A percentile compares a stretch with the other conserved stretches of the same genome.
These are phyloP conservation scores for Portunus trituberculatus DNA, from an alignment of 1,140 invertebrate genomes.

Conservation along the genomic window DNA sequence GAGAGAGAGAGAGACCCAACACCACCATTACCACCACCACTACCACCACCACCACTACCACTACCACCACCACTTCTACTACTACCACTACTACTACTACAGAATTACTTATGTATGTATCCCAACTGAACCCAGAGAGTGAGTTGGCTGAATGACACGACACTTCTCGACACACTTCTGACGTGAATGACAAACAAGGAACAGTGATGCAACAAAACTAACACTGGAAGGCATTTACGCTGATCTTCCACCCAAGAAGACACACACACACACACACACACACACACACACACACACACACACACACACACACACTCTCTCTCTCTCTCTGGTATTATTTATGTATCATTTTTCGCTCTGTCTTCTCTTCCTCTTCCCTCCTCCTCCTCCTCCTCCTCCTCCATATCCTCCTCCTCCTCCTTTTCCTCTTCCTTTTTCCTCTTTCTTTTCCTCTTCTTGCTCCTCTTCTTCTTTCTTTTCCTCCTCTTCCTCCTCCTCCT, in stretches of 20 bases:
- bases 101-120: too few relatives aligned
- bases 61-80: neutral
- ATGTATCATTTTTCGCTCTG: too few relatives aligned
- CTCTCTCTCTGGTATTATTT: too few relatives aligned
- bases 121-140: neutral
- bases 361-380: too few relatives aligned
- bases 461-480: too few relatives aligned
- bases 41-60: too few relatives aligned
- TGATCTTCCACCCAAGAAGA: neutral
- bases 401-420: neutral
- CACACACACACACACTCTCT: too few relatives aligned
- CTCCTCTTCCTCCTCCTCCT: neutral
- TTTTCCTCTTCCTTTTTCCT: neutral
- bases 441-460: neutral
- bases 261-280: slow-evolving; percentile 11
- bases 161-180: neutral
- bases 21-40: too few relatives aligned
- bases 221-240: neutral
- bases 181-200: neutral
- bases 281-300: neutral
- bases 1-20: too few relatives aligned
- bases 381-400: neutral
- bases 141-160: neutral
- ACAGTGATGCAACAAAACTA: neutral
- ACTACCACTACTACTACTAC: neutral